Percentiles rank a stretch among this genome's conserved stretches.
These are phyloP conservation scores for Chrysolina oricalcia DNA, from an alignment of 2,888 invertebrate species.

Conservation along the genomic window DNA sequence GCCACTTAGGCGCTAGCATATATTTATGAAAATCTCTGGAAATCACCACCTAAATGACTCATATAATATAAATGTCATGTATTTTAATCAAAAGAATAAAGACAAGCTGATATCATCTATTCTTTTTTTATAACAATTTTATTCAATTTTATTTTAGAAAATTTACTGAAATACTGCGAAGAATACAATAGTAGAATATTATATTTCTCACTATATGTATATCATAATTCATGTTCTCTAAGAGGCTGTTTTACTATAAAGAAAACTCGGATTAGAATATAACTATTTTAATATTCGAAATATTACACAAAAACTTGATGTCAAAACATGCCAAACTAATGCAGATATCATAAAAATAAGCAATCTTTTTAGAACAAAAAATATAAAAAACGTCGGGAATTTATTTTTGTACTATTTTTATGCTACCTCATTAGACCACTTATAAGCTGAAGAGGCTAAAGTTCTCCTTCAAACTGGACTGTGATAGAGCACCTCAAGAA, in stretches of 20 bases:
- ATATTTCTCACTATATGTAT: neutral
- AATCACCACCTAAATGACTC: too few relatives aligned
- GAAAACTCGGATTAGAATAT: slow-evolving; percentile 11
- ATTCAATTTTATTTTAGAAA: too few relatives aligned
- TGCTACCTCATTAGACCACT: slow-evolving; percentile 4
- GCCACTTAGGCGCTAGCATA: too few relatives aligned
- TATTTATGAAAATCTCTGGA: too few relatives aligned
- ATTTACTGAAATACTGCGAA: too few relatives aligned
- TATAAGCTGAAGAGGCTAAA: slow-evolving; percentile 11
- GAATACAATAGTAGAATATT: too few relatives aligned
- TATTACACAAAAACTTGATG: slow-evolving; percentile 35
- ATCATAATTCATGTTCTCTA: neutral
- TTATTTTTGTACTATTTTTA: neutral
- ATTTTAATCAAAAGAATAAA: too few relatives aligned
- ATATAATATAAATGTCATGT: too few relatives aligned
- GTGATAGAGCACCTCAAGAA: neutral
- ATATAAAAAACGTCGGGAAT: slow-evolving; percentile 8
- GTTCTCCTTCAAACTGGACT: neutral
- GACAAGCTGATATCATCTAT: too few relatives aligned
- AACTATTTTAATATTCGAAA: slow-evolving; percentile 30
- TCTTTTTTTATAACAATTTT: too few relatives aligned
- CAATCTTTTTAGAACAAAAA: neutral
- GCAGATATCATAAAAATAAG: slow-evolving; percentile 10
- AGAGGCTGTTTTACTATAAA: neutral
- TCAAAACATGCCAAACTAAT: slow-evolving; percentile 22